Conservation (phyloP, 2,113 vertebrate genomes). For the Catharus minimus region DNA sequence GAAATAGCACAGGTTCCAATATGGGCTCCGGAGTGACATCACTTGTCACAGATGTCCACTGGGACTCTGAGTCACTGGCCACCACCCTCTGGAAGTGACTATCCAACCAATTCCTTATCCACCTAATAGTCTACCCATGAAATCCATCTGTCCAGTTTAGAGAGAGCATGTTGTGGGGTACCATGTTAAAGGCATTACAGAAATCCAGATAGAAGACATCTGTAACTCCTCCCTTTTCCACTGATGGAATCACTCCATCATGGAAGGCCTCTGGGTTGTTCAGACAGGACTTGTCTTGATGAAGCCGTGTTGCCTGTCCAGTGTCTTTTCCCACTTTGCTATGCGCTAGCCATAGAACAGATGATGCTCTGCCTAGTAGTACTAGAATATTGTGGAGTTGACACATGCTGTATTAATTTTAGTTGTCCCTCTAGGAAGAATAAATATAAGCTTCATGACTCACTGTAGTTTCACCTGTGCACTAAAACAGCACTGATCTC, state of each 20-base stretch:
- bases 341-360: neutral
- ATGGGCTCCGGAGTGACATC: neutral
- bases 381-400: neutral
- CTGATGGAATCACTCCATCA: neutral
- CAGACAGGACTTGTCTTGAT: neutral
- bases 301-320: neutral
- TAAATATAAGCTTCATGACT: neutral
- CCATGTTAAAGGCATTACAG: neutral
- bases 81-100: neutral
- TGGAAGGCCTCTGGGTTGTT: neutral
- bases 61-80: neutral
- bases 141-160: neutral
- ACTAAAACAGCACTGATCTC: neutral
- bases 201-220: neutral
- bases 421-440: neutral
- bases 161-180: neutral
- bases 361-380: neutral
- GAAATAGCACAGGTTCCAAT: neutral
- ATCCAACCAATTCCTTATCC: neutral
- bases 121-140: no score
- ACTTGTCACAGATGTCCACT: neutral
- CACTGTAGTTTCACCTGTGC: neutral
- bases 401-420: neutral
- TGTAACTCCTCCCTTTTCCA: neutral
- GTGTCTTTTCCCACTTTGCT: neutral